Percentiles rank a stretch among this genome's conserved stretches.
phyloP scores from a whole-genome alignment of 2,797 vertebrate species.

The Chiloscyllium punctatum region DNA sequence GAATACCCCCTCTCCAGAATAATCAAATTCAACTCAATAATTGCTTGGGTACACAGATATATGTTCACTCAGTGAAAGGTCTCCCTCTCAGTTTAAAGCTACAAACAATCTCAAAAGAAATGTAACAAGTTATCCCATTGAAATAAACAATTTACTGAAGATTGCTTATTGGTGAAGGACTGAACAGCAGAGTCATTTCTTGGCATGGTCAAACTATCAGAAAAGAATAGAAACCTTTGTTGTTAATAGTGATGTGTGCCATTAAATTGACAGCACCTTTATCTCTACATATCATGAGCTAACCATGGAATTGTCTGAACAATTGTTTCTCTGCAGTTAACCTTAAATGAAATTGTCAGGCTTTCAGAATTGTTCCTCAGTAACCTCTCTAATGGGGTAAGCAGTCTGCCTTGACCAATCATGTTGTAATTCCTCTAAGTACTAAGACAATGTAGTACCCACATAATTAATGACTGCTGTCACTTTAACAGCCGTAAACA shows the following conservation, averaged over 20 bases:
- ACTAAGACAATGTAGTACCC: not conserved
- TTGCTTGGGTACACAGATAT: too few species aligned
- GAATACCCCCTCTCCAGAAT: too few species aligned
- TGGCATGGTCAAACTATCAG: not conserved
- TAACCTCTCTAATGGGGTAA: not conserved
- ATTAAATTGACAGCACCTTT: not conserved
- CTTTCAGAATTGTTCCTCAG: not conserved
- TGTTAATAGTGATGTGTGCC: not conserved
- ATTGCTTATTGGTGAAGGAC: not conserved
- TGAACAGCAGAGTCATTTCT: not conserved
- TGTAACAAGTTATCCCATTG: not conserved
- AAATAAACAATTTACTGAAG: not conserved
- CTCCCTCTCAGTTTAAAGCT: not conserved
- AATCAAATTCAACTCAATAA: too few species aligned
- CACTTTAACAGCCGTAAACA: not conserved
- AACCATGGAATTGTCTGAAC: not conserved
- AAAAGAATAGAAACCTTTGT: not conserved
- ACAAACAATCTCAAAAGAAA: not conserved
- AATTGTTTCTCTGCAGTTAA: not conserved
- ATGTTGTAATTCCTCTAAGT: not conserved
- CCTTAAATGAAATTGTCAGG: not conserved
- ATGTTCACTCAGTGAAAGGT: too few species aligned
- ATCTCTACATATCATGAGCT: not conserved
- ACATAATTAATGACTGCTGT: not conserved
- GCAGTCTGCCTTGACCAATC: conserved; percentile 18